phyloP scores from a whole-genome alignment of 2,888 invertebrate species.

The Periphyllus acericola region DNA sequence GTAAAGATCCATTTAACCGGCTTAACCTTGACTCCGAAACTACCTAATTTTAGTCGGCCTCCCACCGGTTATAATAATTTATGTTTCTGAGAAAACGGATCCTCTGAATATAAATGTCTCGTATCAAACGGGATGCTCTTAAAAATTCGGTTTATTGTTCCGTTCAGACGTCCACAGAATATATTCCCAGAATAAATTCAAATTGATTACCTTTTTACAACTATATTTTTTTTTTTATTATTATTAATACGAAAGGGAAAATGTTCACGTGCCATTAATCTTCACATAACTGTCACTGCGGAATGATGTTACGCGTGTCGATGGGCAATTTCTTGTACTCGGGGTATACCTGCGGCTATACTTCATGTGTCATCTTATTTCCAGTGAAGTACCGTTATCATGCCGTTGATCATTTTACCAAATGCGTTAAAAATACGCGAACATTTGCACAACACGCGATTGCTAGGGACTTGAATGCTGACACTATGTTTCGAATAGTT shows the following conservation, averaged over 20 bases:
- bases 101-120: background rate
- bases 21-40: background rate
- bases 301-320: slow-evolving; percentile 14
- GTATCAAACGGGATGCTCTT: background rate
- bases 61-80: background rate
- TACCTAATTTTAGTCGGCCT: background rate
- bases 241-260: slow-evolving; percentile 8
- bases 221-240: background rate
- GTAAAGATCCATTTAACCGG: slow-evolving; percentile 20
- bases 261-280: slow-evolving; percentile 30
- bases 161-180: background rate
- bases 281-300: slow-evolving; percentile 17
- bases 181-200: slow-evolving; percentile 13
- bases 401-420: too few relatives aligned
- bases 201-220: slow-evolving; percentile 14
- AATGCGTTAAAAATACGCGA: background rate
- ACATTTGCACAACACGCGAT: background rate
- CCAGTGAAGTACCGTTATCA: too few relatives aligned
- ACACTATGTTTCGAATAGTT: too few relatives aligned
- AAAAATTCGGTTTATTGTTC: background rate
- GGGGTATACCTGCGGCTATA: background rate
- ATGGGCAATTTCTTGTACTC: background rate
- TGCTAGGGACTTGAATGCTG: too few relatives aligned
- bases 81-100: background rate
- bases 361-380: background rate